Percentiles rank a stretch among this genome's conserved stretches.
Conservation (phyloP, 2,888 invertebrate species). For the Pyrrhosoma nymphula region DNA sequence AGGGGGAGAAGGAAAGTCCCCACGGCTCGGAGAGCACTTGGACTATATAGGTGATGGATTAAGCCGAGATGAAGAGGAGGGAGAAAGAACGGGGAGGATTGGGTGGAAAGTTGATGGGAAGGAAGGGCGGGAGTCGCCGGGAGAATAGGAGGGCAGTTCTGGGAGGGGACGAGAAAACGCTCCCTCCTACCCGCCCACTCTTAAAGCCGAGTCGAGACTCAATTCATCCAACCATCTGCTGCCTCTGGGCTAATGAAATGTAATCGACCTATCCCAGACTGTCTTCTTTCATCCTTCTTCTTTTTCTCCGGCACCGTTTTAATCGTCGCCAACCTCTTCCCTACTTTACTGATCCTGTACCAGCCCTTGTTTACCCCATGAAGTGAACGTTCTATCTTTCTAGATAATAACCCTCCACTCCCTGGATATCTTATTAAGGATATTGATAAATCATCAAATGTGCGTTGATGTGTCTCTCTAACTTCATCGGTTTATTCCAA, state of each 20-base stretch:
- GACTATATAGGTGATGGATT: not conserved
- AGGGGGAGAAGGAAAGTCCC: not conserved
- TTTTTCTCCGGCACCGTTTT: not conserved
- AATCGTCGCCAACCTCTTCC: too few species aligned
- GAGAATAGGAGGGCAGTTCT: too few species aligned
- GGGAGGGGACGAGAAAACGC: too few species aligned
- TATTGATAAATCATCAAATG: too few species aligned
- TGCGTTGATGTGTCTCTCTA: too few species aligned
- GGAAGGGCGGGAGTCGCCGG: not conserved
- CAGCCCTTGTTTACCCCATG: too few species aligned
- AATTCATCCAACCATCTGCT: slow-evolving; percentile 53
- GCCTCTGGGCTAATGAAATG: slow-evolving; percentile 55
- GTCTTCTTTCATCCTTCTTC: not conserved
- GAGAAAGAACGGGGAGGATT: not conserved
- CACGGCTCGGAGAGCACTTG: not conserved
- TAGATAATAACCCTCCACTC: too few species aligned
- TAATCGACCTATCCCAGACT: slow-evolving; percentile 36
- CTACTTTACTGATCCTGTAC: too few species aligned
- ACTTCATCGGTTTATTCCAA: too few species aligned
- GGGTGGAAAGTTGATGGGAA: not conserved
- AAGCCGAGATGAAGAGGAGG: not conserved
- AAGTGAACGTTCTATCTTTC: too few species aligned
- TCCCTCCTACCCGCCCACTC: too few species aligned
- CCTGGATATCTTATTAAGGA: too few species aligned
- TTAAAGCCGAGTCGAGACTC: not conserved